Evolutionary conservation across 2,113 vertebrate species (phyloP), one percentile per base, ranked within the genome.

Genomic region (Amphiprion ocellaris): DNA sequence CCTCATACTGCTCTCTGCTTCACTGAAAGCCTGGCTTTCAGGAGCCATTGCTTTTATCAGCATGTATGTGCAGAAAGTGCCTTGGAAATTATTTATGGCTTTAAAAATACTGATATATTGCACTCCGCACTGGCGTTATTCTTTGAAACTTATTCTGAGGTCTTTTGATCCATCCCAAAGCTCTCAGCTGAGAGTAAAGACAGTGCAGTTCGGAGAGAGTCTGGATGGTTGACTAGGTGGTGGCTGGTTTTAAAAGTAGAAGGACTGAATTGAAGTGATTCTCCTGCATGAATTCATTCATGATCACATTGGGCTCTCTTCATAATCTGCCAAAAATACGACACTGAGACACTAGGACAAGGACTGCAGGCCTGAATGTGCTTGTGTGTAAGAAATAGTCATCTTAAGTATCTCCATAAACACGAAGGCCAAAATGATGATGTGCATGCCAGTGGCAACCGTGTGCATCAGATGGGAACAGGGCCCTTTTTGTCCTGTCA

Each of bases 21-120:
- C 81, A 74, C 86, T 88, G 86, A 93, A 89, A 92, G 90, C 84
- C 53, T 21, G 53, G 81, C 79, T 91, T 92, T 90, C 79, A 90
- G 73, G 86, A 87, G 73, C 75, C 71, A 26, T 63, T 47, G 81
- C 89, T 93, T 93, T 93, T 92, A 93, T 92, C 89, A 81, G 85
- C 83, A 87, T 84, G 90, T 82, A 86, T 91, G 86, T 91, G 89
- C 82, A 76, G 84, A 90, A 83, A 93, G 92, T 91, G 79, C 87
- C 65, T 54, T 54, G 69, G 77, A 87, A 93, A 93, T 92, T 88
- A 91, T 91, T 92, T 89, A 94, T 94, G 84, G 71, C 62, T 84
- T 92, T 91, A 92, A 92, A 92, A 89, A 92, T 87, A 91, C 84
- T 81, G 87, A 82, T 88, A 85, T 66, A 81, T 85, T 83, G 84